Percentiles rank a stretch among this genome's conserved stretches.
Evolutionary conservation across 2,888 invertebrate genomes (phyloP).

Genomic region (Apamea crenata): DNA sequence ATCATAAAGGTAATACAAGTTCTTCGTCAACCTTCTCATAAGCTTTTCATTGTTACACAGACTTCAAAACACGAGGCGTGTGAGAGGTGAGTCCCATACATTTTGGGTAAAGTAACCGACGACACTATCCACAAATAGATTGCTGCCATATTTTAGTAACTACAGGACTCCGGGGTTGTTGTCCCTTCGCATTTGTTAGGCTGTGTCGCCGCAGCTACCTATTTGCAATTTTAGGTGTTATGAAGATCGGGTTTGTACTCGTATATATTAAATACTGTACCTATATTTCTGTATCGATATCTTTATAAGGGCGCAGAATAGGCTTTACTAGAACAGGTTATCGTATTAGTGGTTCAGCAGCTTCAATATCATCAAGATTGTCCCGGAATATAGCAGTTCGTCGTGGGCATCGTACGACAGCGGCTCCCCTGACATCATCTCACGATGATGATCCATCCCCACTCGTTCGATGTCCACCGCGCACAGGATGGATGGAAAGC

Average conservation of each 20-base stretch:
- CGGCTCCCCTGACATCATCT: background rate
- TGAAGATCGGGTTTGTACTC: background rate
- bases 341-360: too few species aligned
- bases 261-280: background rate
- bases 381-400: background rate
- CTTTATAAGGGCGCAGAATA: background rate
- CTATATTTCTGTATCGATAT: background rate
- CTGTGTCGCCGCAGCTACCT: background rate
- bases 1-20: background rate
- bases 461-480: too few species aligned
- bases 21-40: background rate
- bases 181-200: conserved; percentile 17
- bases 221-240: background rate
- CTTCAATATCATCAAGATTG: background rate
- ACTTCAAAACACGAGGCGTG: conserved; percentile 4
- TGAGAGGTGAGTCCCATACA: conserved; percentile 8
- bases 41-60: background rate
- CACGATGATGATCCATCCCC: too few species aligned
- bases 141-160: conserved; percentile 32
- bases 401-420: background rate
- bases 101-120: conserved; percentile 1
- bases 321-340: background rate
- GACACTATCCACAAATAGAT: conserved; percentile 34
- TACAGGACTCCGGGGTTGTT: background rate
- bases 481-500: too few species aligned